Evolutionary conservation across 2,797 vertebrate species (phyloP).

Genomic region (Chromis chromis): DNA sequence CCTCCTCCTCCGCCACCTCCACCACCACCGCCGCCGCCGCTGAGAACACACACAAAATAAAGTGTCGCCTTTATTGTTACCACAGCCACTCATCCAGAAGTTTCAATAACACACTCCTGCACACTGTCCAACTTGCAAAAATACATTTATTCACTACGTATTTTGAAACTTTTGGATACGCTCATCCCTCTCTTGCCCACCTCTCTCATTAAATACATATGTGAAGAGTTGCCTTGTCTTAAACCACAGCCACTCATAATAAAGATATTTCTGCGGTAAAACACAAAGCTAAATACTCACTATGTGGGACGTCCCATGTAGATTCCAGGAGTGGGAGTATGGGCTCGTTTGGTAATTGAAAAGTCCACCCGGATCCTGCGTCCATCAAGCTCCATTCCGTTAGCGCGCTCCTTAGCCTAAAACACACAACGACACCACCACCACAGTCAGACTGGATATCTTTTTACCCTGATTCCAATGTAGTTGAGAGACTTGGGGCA

Average conservation of each 20-base stretch:
- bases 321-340: conserved; percentile 97
- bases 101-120: too few relatives aligned
- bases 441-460: neutral
- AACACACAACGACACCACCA: conserved; percentile 9
- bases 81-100: too few relatives aligned
- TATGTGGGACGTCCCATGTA: conserved; percentile 99
- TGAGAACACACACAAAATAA: conserved; percentile 12
- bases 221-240: too few relatives aligned
- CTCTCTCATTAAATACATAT: too few relatives aligned
- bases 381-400: conserved; percentile 98
- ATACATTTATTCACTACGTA: too few relatives aligned
- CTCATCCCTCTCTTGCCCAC: too few relatives aligned
- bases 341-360: conserved; percentile 96
- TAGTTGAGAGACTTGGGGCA: neutral
- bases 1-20: accelerated
- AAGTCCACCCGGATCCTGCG: conserved; percentile 96
- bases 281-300: conserved; percentile 82
- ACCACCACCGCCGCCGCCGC: neutral
- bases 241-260: neutral
- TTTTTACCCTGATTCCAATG: too few relatives aligned
- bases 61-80: neutral
- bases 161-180: too few relatives aligned
- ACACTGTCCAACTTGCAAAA: too few relatives aligned
- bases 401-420: conserved; percentile 96
- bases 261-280: neutral